phyloP scores from a whole-genome alignment of 2,113 vertebrate species.

The Coptodon bakossiorum region DNA sequence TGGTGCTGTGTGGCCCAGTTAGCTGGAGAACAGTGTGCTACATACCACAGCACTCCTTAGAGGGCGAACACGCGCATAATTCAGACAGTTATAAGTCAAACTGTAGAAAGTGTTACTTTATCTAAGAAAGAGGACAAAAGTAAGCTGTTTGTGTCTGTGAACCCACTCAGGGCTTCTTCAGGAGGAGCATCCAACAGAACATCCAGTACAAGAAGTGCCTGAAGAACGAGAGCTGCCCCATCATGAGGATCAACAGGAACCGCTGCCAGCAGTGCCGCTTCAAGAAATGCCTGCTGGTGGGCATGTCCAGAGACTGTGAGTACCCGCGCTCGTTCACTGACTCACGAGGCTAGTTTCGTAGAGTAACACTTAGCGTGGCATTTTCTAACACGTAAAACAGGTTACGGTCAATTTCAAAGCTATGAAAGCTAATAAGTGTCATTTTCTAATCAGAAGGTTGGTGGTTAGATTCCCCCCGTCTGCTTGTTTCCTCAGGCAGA shows the following conservation, averaged over 20 bases:
- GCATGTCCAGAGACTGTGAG: slow-evolving; percentile 96
- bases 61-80: neutral
- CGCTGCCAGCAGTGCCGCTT: slow-evolving; percentile 97
- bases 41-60: neutral
- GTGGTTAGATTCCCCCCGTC: neutral
- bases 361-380: rapidly evolving
- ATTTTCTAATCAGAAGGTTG: neutral
- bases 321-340: neutral
- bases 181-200: slow-evolving; percentile 97
- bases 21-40: neutral
- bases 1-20: slow-evolving; percentile 38
- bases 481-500: neutral
- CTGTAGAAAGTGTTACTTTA: neutral
- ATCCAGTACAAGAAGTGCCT: slow-evolving; percentile 98
- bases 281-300: slow-evolving; percentile 93
- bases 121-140: neutral
- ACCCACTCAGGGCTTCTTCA: slow-evolving; percentile 84
- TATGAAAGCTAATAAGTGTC: neutral
- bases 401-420: neutral
- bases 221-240: slow-evolving; percentile 93
- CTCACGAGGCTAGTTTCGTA: neutral
- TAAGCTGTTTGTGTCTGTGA: neutral
- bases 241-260: slow-evolving; percentile 96
- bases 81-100: rapidly evolving
- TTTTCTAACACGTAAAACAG: rapidly evolving